Evolutionary conservation across 2,113 vertebrate genomes (phyloP).

Genomic region (Caranx melampygus): DNA sequence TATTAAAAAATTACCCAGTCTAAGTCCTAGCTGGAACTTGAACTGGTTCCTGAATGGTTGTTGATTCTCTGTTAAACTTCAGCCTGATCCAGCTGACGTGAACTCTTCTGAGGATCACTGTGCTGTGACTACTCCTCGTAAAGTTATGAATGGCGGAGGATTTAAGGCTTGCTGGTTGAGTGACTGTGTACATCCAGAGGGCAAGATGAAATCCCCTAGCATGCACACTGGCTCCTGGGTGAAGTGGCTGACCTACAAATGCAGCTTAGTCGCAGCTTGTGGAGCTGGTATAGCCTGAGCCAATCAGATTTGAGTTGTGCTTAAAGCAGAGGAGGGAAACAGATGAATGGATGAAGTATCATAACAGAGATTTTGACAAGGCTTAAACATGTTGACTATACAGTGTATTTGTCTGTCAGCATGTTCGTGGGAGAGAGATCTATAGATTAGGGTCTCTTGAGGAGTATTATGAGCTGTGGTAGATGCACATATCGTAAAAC

Average conservation of each 20-base stretch:
- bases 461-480: neutral
- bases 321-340: constrained; percentile 43
- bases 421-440: constrained; percentile 7
- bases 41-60: neutral
- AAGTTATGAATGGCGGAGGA: constrained; percentile 66
- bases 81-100: neutral
- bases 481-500: neutral
- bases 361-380: constrained; percentile 46
- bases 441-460: constrained; percentile 1
- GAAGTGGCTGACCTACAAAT: constrained; percentile 74
- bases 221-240: constrained; percentile 56
- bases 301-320: constrained; percentile 66
- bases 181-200: constrained; percentile 59
- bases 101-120: neutral
- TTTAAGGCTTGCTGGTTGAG: constrained; percentile 56
- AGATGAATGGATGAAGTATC: constrained; percentile 63
- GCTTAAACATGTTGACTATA: constrained; percentile 28
- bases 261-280: constrained; percentile 66
- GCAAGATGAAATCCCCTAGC: constrained; percentile 64
- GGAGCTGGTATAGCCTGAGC: constrained; percentile 50
- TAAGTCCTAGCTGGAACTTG: neutral
- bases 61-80: neutral
- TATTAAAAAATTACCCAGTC: neutral
- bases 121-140: neutral
- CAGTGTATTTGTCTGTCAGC: neutral